Evolutionary conservation across 2,797 vertebrate species (phyloP).

Genomic region (Orientallactaga sibirica): DNA sequence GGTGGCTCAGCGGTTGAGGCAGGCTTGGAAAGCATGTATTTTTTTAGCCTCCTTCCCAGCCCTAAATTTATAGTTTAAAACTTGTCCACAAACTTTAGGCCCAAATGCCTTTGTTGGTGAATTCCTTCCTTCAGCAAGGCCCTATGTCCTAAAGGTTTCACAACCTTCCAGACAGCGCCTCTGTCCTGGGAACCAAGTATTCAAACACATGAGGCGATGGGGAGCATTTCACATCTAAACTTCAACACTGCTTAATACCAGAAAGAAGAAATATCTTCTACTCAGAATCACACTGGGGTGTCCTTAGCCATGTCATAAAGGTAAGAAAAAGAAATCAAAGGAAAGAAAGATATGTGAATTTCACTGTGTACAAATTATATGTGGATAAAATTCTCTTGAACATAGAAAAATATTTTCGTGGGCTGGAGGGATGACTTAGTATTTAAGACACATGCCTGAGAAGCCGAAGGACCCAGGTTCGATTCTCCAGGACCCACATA

Average conservation of each 20-base stretch:
- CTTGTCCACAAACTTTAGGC: not conserved
- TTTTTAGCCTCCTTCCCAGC: too few species aligned
- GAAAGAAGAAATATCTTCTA: not conserved
- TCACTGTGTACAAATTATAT: not conserved
- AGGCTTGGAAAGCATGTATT: too few species aligned
- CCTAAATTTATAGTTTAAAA: not conserved
- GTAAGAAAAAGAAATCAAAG: slow-evolving; percentile 38
- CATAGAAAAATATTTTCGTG: not conserved
- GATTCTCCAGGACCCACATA: too few species aligned
- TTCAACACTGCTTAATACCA: not conserved
- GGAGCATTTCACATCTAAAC: too few species aligned
- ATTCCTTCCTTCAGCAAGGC: not conserved
- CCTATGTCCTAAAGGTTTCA: too few species aligned
- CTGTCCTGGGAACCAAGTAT: too few species aligned
- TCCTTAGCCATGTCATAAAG: not conserved
- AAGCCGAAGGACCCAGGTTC: too few species aligned
- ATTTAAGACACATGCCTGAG: too few species aligned
- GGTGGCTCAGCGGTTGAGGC: too few species aligned
- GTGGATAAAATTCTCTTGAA: not conserved
- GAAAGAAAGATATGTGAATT: not conserved
- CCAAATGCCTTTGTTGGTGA: not conserved
- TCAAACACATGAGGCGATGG: too few species aligned
- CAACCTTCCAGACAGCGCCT: too few species aligned
- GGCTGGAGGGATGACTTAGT: too few species aligned
- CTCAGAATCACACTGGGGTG: not conserved